Percentiles rank a stretch among this genome's conserved stretches.
Evolutionary conservation across 1,140 invertebrate species (phyloP).

Genomic region (Ptiloglossa arizonensis): DNA sequence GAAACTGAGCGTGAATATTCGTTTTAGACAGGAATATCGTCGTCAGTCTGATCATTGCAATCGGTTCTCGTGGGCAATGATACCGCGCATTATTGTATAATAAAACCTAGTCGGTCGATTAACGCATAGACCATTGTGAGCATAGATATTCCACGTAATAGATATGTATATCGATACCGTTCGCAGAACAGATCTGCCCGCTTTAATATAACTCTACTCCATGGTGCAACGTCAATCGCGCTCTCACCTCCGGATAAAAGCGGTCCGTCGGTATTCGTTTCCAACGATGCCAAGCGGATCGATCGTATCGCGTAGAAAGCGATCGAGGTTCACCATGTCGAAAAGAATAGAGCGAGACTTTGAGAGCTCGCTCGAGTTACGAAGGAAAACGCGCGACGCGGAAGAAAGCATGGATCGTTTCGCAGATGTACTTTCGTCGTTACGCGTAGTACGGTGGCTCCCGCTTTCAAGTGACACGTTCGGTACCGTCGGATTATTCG

Average conservation of each 20-base stretch:
- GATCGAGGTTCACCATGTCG: constrained; percentile 75
- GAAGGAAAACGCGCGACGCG: background rate
- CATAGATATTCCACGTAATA: constrained; percentile 16
- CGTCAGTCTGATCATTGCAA: constrained; percentile 31
- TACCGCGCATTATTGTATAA: background rate
- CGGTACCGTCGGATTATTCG: too few species aligned
- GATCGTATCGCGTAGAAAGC: constrained; percentile 66
- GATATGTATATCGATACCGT: background rate
- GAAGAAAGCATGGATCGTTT: constrained; percentile 22
- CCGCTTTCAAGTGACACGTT: too few species aligned
- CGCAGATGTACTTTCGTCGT: constrained; percentile 12
- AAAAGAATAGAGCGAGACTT: constrained; percentile 36
- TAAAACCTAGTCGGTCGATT: background rate
- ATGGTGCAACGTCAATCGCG: constrained; percentile 75
- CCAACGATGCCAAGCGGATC: constrained; percentile 21
- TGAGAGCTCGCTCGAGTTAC: background rate
- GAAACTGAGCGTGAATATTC: constrained; percentile 25
- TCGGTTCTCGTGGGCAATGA: background rate
- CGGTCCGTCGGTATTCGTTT: constrained; percentile 10
- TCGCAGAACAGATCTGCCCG: background rate
- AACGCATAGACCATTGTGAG: constrained; percentile 1
- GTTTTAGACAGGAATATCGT: constrained; percentile 6
- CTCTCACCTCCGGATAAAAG: constrained; percentile 52
- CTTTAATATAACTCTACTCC: constrained; percentile 33
- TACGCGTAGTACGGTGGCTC: background rate